Conservation (phyloP, 2,113 vertebrate genomes). For the Neodon shergylaensis region DNA sequence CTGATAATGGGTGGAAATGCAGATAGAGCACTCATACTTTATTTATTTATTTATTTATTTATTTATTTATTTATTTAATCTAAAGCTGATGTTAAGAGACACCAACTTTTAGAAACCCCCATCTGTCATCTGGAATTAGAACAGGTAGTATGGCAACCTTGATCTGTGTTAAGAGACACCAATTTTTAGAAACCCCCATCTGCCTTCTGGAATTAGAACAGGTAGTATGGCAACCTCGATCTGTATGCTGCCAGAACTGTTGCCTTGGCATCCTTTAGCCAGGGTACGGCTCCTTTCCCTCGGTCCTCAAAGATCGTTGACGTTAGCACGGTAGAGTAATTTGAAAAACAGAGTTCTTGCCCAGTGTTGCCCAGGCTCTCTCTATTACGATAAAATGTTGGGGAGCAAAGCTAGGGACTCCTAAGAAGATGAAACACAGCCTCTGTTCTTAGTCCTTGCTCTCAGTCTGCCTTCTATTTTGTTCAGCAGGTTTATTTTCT, state of each 20-base stretch:
- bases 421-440: background rate
- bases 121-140: too few relatives aligned
- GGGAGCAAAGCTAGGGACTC: background rate
- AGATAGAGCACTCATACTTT: background rate
- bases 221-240: background rate
- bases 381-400: background rate
- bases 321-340: background rate
- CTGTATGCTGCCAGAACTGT: background rate
- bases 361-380: background rate
- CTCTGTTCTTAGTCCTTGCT: background rate
- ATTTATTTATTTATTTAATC: too few relatives aligned
- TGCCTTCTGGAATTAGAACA: background rate
- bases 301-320: conserved; percentile 12
- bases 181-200: background rate
- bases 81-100: background rate
- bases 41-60: too few relatives aligned
- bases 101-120: background rate
- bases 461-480: background rate
- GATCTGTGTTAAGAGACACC: background rate
- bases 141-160: background rate
- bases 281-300: background rate
- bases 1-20: background rate
- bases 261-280: background rate
- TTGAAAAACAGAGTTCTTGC: background rate
- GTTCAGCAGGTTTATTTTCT: background rate